Percentiles rank a stretch among this genome's conserved stretches.
phyloP scores from a whole-genome alignment of 23 tunicate genomes.

The Halocynthia aurantium region DNA sequence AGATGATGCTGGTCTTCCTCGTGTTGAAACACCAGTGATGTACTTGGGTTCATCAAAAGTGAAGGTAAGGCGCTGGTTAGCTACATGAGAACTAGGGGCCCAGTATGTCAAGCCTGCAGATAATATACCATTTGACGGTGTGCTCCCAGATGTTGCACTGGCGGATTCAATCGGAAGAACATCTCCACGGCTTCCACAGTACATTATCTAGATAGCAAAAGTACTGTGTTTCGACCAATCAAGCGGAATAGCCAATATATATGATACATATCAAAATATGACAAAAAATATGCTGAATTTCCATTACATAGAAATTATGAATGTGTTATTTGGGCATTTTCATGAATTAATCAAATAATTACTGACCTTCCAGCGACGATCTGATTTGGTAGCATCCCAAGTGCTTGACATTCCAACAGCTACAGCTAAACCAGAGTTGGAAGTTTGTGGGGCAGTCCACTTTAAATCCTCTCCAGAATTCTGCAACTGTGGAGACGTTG shows the following conservation, averaged over 20 bases:
- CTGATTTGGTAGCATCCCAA: neutral
- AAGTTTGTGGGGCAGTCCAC: slow-evolving; percentile 13
- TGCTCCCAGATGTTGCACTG: slow-evolving; percentile 6
- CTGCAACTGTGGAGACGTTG: neutral
- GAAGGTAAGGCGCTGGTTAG: slow-evolving; percentile 15
- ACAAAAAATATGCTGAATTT: no score
- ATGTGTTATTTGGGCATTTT: no score
- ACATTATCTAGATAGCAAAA: neutral
- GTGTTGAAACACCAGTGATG: slow-evolving; percentile 18
- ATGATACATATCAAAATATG: no score
- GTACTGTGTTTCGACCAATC: no score
- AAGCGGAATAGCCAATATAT: no score
- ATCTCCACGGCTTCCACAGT: slow-evolving; percentile 13
- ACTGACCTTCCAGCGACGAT: slow-evolving; percentile 15
- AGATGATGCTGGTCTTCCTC: slow-evolving; percentile 4
- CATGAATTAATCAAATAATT: no score
- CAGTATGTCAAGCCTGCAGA: neutral
- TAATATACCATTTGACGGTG: neutral
- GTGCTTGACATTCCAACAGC: slow-evolving; percentile 25
- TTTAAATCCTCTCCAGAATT: neutral
- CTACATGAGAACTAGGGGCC: neutral
- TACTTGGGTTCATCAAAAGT: slow-evolving; percentile 15
- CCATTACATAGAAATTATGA: no score
- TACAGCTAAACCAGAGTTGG: slow-evolving; percentile 1
- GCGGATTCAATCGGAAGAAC: neutral